phyloP scores from a whole-genome alignment of 2,113 vertebrate genomes.

The Polyodon spathula region DNA sequence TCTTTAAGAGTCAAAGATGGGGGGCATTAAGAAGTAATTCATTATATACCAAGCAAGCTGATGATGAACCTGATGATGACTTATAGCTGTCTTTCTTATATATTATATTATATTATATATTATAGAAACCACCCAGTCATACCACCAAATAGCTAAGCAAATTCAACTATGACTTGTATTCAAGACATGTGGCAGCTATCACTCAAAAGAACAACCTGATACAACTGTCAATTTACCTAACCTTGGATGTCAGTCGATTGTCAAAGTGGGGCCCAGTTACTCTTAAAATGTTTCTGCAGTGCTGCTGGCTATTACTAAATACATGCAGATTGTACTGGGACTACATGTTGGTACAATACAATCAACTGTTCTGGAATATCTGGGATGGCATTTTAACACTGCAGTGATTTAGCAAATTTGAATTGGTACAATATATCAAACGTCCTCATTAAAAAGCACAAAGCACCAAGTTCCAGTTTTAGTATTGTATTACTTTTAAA shows the following conservation, averaged over 20 bases:
- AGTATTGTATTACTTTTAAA: conserved; percentile 48
- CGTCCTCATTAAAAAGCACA: conserved; percentile 46
- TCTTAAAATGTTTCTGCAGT: conserved; percentile 47
- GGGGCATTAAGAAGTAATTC: no score
- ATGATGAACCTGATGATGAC: no score
- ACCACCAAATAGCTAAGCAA: no score
- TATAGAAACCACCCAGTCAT: no score
- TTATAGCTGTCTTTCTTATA: no score
- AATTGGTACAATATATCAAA: conserved; percentile 61
- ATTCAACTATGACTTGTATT: no score
- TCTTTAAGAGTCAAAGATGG: no score
- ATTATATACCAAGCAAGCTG: no score
- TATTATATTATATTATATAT: no score
- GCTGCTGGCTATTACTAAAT: conserved; percentile 48
- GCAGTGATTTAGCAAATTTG: conserved; percentile 53
- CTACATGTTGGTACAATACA: conserved; percentile 11
- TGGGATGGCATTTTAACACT: conserved; percentile 40
- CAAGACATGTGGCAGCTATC: no score
- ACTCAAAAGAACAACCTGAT: background rate
- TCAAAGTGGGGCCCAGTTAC: conserved; percentile 29
- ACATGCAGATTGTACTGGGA: conserved; percentile 40
- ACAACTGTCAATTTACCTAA: background rate
- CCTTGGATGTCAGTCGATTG: conserved; percentile 29
- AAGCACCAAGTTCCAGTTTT: conserved; percentile 51
- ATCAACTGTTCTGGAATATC: conserved; percentile 27